A percentile compares a stretch with the other conserved stretches of the same genome.
Conservation (phyloP, 2,888 invertebrate species). For the Zhengitettix transpicula region DNA sequence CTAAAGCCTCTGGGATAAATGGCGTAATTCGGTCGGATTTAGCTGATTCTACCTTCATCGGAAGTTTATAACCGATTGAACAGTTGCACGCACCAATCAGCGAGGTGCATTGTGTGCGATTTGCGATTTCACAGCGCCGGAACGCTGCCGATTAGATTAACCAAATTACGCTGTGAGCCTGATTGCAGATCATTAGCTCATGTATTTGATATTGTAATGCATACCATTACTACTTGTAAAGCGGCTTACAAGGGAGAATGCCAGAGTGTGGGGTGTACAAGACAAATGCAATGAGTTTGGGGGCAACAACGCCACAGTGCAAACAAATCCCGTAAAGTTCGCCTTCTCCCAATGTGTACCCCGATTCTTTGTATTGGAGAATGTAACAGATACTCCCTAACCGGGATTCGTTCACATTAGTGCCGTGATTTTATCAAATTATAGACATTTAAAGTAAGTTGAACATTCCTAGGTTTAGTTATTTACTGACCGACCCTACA, state of each 20-base stretch:
- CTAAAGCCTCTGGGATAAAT: background rate
- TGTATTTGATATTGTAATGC: constrained; percentile 5
- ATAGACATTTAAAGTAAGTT: no score
- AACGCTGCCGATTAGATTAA: constrained; percentile 8
- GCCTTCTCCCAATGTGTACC: no score
- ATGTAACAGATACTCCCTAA: no score
- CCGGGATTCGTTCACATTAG: no score
- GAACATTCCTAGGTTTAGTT: no score
- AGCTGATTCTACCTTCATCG: background rate
- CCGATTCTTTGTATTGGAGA: no score
- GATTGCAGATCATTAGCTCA: constrained; percentile 7
- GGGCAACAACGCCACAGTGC: no score
- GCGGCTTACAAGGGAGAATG: background rate
- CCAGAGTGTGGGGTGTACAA: no score
- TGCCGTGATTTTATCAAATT: no score
- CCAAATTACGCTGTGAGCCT: constrained; percentile 7
- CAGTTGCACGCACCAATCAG: background rate
- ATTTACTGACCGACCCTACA: no score
- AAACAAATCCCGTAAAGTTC: no score
- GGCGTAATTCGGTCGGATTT: background rate
- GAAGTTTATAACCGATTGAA: background rate
- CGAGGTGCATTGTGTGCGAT: constrained; percentile 3
- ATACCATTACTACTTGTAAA: constrained; percentile 1
- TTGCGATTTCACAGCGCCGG: constrained; percentile 1
- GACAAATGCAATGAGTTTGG: no score